Base-by-base conservation (phyloP, 2,797 vertebrate species). In the Malurus splendens region DNA sequence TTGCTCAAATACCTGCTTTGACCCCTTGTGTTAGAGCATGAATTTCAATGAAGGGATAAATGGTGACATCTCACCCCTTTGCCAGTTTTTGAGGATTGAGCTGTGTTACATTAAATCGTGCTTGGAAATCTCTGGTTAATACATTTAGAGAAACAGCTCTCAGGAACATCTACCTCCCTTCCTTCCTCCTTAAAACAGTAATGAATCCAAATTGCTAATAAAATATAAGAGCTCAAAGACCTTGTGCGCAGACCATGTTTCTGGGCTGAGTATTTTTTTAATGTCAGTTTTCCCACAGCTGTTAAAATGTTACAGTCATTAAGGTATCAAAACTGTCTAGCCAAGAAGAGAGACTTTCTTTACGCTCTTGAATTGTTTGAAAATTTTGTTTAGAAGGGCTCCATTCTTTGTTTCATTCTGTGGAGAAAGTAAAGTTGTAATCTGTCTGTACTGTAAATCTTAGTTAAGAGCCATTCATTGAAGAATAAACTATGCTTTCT, bases 171-270 rank as follows among this genome's bases (percentile, higher is more conserved):
- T 86, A 96, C 94, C 95, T 96, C 95, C 96, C 93, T 97, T 95
- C 96, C 93, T 97, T 96, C 96, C 95, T 97, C 93, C 95, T 94
- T 95, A 95, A 97, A 97, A 93, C 82, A 95, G 96, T 97, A 96
- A 97, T 95, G 95, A 96, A 95, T 96, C 96, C 96, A 97, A 97
- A 97, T 97, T 96, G 95, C 96, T 97, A 97, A 96, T 97, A 97
- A 97, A 97, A 97, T 93, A 91, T 94, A 96, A 96, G 95, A 96
- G 92, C 91, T 95, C 94, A 96, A 95, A 97, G 95, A 95, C 94
- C 86, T 93, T 95, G 90, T 94, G 73, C 77, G 77, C 86, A 94
- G 89, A 90, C 92, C 89, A 64, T 96, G 94, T 96, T 97, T 96
- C 95, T 96, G 88, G 82, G 82, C 89, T 95, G 92, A 79, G 89